Base-by-base conservation (phyloP, 2,797 vertebrate species). In the Propithecus perrieri region DNA sequence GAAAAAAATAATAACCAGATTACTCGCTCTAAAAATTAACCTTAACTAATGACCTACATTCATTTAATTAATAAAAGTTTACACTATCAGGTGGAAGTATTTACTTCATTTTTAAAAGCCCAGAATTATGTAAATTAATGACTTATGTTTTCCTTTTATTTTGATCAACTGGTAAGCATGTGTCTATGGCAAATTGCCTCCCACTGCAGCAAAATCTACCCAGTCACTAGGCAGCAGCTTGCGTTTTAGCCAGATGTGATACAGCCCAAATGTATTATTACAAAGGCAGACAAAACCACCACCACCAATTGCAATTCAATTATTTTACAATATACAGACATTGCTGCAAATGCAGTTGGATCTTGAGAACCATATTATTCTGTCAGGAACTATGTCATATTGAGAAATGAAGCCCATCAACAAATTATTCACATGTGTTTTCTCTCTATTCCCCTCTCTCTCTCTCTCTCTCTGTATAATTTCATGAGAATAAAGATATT, bases 371-470 rank as follows among this genome's bases (percentile, higher is more conserved):
- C 24, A 76, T 4, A 80, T 71, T 90, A 63, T 85, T 91, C 35
- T 80, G 48, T 95, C 93, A 92, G 80, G 6, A 97, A 80, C 53
- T 89, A 76, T 50, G 24, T 65, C 79, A 67, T 55, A 57, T 59
- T 84, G 46, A 89, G 57, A 88, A 92, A 93, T 59, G 7, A 67
- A 91, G 26, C 22, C 30, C 84, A 86, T 71, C 57, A 89, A 94
- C 88, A 94, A 95, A 92, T 94, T 89, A 94, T 76, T 57, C 17
- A 17, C 33, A 83, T 61, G 65, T 88, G 14, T 86, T 87, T 91
- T 85, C 1, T 48, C 4, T 75, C 2, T 75, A 4, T 76, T 14
- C 41, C 41, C 41, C 41, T 75, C 43, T 50, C 9, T 65, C 41
- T 75, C 43, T 50, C 9, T 65, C 63, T 92, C 4, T 83, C 1